Conservation (phyloP, 2,888 invertebrate species). For the Xanthia togata region DNA sequence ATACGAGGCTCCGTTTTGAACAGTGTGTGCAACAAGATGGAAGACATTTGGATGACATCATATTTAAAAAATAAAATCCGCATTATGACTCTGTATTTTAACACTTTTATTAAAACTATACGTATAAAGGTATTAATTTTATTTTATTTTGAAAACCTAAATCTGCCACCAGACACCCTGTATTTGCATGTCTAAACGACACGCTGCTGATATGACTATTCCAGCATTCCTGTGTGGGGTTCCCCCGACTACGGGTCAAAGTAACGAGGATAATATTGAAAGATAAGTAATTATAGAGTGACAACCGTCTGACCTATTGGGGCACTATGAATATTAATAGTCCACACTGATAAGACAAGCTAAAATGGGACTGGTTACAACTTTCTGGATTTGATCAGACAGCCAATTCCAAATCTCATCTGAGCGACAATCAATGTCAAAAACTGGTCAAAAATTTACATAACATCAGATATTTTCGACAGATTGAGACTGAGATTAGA, state of each 20-base stretch:
- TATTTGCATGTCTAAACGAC: no score
- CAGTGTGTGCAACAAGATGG: no score
- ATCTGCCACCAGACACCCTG: no score
- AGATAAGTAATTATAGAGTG: slow-evolving; percentile 3
- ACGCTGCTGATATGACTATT: background rate
- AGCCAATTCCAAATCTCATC: background rate
- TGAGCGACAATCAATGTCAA: background rate
- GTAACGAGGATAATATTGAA: slow-evolving; percentile 8
- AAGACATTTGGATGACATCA: no score
- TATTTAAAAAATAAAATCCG: no score
- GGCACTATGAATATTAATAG: slow-evolving; percentile 15
- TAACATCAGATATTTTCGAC: background rate
- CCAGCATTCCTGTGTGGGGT: background rate
- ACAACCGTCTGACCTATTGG: slow-evolving; percentile 5
- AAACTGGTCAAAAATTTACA: background rate
- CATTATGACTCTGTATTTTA: no score
- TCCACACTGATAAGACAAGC: slow-evolving; percentile 1
- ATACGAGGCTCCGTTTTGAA: no score
- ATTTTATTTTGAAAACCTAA: no score
- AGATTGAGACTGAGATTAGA: background rate
- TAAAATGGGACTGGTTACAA: background rate
- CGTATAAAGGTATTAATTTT: no score
- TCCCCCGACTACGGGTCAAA: background rate
- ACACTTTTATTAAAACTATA: no score
- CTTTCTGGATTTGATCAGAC: background rate